Conservation (phyloP, 2,888 invertebrate species). For the Monochamus alternatus region DNA sequence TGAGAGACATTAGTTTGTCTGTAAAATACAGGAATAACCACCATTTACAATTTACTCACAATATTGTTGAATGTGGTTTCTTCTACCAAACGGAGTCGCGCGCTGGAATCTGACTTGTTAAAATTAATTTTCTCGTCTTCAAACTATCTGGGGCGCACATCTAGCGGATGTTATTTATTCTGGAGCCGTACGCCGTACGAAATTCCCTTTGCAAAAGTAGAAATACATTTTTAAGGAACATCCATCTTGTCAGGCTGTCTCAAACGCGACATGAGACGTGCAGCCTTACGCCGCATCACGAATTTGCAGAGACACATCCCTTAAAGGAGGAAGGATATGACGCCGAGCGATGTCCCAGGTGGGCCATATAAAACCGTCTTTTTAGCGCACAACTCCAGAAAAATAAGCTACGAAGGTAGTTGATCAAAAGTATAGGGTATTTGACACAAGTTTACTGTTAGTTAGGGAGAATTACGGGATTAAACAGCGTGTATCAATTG, state of each 20-base stretch:
- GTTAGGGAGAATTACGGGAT: too few relatives aligned
- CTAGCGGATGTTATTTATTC: not conserved
- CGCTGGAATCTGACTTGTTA: not conserved
- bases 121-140: not conserved
- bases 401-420: too few relatives aligned
- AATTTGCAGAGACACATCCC: not conserved
- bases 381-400: too few relatives aligned
- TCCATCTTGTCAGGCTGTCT: conserved; percentile 1
- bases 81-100: too few relatives aligned
- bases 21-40: too few relatives aligned
- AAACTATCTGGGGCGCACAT: not conserved
- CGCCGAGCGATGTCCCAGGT: not conserved
- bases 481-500: too few relatives aligned
- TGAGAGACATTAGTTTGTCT: too few relatives aligned
- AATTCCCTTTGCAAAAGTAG: conserved; percentile 3
- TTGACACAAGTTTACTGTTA: too few relatives aligned
- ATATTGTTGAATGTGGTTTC: too few relatives aligned
- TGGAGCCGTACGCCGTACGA: conserved; percentile 1
- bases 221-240: conserved; percentile 12
- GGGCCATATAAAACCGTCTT: not conserved
- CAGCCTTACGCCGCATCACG: not conserved
- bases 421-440: too few relatives aligned
- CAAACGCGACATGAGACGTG: not conserved
- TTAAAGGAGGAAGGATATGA: not conserved
- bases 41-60: too few relatives aligned